phyloP scores from a whole-genome alignment of 2,888 invertebrate species.

The Agrilus cyanescens region DNA sequence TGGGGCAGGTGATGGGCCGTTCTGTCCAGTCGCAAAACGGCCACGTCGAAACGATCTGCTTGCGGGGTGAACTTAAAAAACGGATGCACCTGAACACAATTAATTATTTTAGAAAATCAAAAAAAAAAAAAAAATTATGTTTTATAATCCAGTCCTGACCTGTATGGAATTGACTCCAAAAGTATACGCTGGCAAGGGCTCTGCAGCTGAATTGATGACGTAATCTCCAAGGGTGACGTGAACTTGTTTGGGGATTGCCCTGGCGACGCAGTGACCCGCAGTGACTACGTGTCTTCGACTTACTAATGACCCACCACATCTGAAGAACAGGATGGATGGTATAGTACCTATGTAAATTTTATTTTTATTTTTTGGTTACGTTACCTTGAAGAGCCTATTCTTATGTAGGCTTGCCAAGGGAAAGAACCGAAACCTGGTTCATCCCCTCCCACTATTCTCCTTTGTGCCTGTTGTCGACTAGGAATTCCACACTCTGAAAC shows the following conservation, averaged over 20 bases:
- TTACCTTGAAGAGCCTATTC: constrained; percentile 81
- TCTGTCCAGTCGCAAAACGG: constrained; percentile 75
- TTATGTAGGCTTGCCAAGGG: constrained; percentile 92
- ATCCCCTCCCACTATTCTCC: constrained; percentile 84
- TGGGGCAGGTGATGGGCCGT: constrained; percentile 86
- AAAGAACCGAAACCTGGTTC: constrained; percentile 91
- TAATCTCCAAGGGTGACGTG: constrained; percentile 88
- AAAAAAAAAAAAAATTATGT: no score
- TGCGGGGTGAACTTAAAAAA: constrained; percentile 89
- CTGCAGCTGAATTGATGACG: constrained; percentile 86
- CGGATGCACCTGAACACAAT: constrained; percentile 62
- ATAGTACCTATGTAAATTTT: background rate
- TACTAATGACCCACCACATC: constrained; percentile 86
- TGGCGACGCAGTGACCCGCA: constrained; percentile 88
- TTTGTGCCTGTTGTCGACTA: constrained; percentile 74
- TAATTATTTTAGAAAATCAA: constrained; percentile 4
- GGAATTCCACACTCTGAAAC: constrained; percentile 80
- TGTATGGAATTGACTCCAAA: constrained; percentile 86
- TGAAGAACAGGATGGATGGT: constrained; percentile 33
- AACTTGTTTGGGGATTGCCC: constrained; percentile 80
- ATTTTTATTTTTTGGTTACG: constrained; percentile 5
- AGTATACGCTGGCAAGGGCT: constrained; percentile 82
- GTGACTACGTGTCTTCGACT: constrained; percentile 87
- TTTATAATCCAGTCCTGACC: constrained; percentile 34
- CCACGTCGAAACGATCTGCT: constrained; percentile 83